phyloP scores from a whole-genome alignment of 2,113 vertebrate genomes.

The Mohoua ochrocephala region DNA sequence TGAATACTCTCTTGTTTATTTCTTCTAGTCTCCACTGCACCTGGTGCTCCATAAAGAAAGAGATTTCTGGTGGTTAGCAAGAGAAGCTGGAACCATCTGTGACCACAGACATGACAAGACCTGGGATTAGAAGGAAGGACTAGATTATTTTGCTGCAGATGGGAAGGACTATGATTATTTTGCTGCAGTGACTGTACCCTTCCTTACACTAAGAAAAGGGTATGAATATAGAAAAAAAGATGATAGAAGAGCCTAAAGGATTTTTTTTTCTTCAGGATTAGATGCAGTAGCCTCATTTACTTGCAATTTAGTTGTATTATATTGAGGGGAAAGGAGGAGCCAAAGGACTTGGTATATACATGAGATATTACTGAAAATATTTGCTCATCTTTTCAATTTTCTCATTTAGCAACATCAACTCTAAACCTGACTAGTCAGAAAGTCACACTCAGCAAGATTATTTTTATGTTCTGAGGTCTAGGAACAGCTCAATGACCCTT shows the following conservation, averaged over 20 bases:
- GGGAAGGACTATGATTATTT: neutral
- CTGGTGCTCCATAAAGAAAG: neutral
- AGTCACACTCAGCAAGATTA: neutral
- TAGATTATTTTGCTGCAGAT: neutral
- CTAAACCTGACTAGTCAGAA: neutral
- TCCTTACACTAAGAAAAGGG: neutral
- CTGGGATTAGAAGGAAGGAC: neutral
- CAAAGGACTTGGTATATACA: neutral
- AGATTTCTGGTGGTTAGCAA: neutral
- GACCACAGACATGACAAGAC: neutral
- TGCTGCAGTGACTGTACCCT: neutral
- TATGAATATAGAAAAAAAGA: neutral
- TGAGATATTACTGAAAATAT: neutral
- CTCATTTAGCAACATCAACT: neutral
- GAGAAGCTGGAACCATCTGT: neutral
- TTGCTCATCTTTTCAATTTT: neutral
- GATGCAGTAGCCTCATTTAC: accelerated
- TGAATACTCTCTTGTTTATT: neutral
- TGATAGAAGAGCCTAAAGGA: neutral
- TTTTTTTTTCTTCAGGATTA: neutral
- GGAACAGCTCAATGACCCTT: neutral
- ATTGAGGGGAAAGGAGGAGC: neutral
- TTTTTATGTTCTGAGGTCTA: neutral
- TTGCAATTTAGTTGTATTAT: neutral
- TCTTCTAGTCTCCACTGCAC: neutral